Conservation (phyloP, 1,140 invertebrate genomes). For the Xylocopa sonorina region DNA sequence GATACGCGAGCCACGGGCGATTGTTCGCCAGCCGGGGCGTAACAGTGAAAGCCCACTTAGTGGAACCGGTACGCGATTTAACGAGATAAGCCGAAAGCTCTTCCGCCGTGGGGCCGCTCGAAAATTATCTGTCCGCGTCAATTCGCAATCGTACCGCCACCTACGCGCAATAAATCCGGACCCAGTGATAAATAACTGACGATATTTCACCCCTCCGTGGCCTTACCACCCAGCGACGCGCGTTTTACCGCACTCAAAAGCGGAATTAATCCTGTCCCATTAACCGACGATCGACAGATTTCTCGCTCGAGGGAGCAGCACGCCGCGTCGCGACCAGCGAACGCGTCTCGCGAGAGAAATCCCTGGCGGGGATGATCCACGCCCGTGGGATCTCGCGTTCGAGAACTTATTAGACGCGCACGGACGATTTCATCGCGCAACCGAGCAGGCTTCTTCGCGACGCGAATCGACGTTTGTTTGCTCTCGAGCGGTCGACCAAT, state of each 20-base stretch:
- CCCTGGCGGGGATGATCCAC: conserved; percentile 3
- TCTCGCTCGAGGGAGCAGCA: conserved; percentile 8
- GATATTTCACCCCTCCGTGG: conserved; percentile 47
- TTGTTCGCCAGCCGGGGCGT: conserved; percentile 49
- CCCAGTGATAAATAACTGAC: conserved; percentile 51
- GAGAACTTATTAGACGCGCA: conserved; percentile 53
- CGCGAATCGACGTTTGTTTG: conserved; percentile 1
- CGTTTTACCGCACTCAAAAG: conserved; percentile 35
- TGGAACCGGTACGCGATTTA: conserved; percentile 48
- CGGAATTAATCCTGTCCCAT: conserved; percentile 49
- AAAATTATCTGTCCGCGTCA: conserved; percentile 44
- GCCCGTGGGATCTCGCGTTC: conserved; percentile 18
- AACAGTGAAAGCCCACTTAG: conserved; percentile 61
- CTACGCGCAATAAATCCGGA: conserved; percentile 43
- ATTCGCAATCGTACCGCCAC: conserved; percentile 28
- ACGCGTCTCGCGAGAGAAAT: conserved; percentile 8
- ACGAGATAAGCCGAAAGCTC: conserved; percentile 27
- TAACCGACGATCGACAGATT: conserved; percentile 5
- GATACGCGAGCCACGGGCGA: conserved; percentile 45
- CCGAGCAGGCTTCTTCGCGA: neutral
- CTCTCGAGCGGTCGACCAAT: too few species aligned
- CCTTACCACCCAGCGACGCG: too few species aligned
- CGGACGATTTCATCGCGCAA: conserved; percentile 44
- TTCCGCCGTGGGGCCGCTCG: conserved; percentile 22
- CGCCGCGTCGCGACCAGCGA: neutral